phyloP scores from a whole-genome alignment of 2,797 vertebrate genomes.

The Tenualosa ilisha region DNA sequence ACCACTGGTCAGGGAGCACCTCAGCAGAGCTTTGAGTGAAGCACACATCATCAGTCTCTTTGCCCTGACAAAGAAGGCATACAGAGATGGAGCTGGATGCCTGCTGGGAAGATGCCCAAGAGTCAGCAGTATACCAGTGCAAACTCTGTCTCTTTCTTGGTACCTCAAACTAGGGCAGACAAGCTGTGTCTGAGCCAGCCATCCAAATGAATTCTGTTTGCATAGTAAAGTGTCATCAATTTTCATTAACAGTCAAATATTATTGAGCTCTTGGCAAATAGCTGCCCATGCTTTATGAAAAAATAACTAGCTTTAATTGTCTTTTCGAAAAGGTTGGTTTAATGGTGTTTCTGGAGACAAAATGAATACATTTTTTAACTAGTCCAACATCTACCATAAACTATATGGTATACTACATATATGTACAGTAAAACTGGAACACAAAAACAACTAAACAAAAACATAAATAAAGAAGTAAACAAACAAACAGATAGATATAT shows the following conservation, averaged over 20 bases:
- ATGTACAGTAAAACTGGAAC: neutral
- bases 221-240: slow-evolving; percentile 9
- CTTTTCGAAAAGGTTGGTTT: neutral
- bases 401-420: neutral
- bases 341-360: neutral
- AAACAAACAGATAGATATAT: neutral
- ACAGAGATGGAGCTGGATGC: neutral
- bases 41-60: neutral
- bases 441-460: neutral
- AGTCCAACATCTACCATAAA: neutral
- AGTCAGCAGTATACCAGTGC: neutral
- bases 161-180: slow-evolving; percentile 19
- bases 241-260: slow-evolving; percentile 8
- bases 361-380: neutral
- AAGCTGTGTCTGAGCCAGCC: neutral
- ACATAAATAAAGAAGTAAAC: neutral
- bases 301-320: neutral
- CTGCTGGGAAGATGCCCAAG: neutral
- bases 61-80: neutral
- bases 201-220: slow-evolving; percentile 17
- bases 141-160: neutral
- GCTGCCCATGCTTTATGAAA: neutral
- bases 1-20: neutral
- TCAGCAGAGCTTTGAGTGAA: neutral
- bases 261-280: neutral